Percentiles rank a stretch among this genome's conserved stretches.
Conservation (phyloP, 2,113 vertebrate genomes). For the Falco punctatus region DNA sequence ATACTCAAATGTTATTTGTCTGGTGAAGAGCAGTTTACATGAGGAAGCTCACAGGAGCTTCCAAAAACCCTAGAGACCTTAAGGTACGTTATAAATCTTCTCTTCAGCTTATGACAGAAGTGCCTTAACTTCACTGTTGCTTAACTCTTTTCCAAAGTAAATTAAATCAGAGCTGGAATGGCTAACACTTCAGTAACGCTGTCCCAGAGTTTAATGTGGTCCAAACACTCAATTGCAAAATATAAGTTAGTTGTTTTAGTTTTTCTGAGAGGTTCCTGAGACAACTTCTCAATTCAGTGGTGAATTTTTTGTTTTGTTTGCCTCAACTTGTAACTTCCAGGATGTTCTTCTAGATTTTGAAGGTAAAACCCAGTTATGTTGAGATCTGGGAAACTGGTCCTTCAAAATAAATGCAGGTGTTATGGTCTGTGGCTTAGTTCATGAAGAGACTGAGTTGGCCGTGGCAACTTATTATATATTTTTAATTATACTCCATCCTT, state of each 20-base stretch:
- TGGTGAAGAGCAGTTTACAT: background rate
- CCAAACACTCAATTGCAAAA: background rate
- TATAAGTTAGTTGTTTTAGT: background rate
- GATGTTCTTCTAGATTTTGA: background rate
- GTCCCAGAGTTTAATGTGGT: background rate
- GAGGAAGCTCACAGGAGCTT: background rate
- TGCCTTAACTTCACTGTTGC: background rate
- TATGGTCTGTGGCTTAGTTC: background rate
- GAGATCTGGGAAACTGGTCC: background rate
- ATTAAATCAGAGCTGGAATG: background rate
- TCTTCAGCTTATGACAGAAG: background rate
- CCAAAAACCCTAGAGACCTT: background rate
- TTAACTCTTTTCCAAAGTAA: constrained; percentile 37
- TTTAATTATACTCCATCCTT: background rate
- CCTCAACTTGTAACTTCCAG: background rate
- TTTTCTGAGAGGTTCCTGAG: background rate
- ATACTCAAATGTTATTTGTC: background rate
- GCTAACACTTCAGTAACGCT: background rate
- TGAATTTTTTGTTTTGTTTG: background rate
- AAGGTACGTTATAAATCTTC: background rate
- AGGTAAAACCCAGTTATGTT: background rate
- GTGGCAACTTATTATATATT: background rate
- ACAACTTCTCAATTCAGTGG: background rate
- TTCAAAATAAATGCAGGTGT: background rate
- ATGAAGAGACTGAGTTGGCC: background rate